Evolutionary conservation across 2,888 invertebrate genomes (phyloP).

Genomic region (Scaptomyza reducta): DNA sequence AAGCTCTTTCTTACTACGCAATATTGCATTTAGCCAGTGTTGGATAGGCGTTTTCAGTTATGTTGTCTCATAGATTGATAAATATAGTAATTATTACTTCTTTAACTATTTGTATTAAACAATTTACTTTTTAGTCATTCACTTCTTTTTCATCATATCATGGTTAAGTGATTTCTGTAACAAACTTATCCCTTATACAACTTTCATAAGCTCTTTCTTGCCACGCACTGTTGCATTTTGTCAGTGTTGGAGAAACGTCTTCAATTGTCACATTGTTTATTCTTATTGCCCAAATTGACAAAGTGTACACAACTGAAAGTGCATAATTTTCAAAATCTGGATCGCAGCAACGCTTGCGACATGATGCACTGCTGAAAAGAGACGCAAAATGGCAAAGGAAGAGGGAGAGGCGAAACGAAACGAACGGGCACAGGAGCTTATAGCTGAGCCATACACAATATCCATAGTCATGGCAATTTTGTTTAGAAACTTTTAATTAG

Average conservation of each 20-base stretch:
- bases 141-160: no score
- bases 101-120: no score
- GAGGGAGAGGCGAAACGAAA: background rate
- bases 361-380: conserved; percentile 10
- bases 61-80: no score
- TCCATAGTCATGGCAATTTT: conserved; percentile 75
- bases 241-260: conserved; percentile 25
- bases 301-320: conserved; percentile 23
- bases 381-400: background rate
- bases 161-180: no score
- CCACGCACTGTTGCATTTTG: background rate
- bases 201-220: background rate
- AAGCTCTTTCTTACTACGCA: no score
- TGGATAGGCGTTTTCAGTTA: no score
- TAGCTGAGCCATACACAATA: conserved; percentile 22
- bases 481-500: conserved; percentile 83
- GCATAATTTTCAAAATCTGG: conserved; percentile 21
- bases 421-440: background rate
- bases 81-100: no score
- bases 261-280: conserved; percentile 22
- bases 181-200: background rate
- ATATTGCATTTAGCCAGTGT: no score
- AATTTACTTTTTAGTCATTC: no score
- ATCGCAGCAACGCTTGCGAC: conserved; percentile 3
- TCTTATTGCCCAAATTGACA: conserved; percentile 31